A percentile compares a stretch with the other conserved stretches of the same genome.
phyloP scores from a whole-genome alignment of 1,140 invertebrate genomes.

The Copidosoma floridanum region DNA sequence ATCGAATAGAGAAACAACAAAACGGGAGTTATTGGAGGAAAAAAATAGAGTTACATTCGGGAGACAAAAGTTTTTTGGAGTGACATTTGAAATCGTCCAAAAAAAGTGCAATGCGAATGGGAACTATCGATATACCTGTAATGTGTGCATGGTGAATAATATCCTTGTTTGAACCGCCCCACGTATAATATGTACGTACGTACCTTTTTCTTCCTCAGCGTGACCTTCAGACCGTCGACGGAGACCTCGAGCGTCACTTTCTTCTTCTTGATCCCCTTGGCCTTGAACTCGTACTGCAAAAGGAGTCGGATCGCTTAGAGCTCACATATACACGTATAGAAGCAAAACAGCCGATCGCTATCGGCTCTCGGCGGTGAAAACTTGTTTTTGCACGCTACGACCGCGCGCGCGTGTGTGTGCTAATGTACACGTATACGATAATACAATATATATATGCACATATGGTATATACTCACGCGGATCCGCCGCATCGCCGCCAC shows the following conservation, averaged over 20 bases:
- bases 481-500: constrained; percentile 97
- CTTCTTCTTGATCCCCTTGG: constrained; percentile 95
- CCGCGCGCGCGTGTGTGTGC: not conserved
- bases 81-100: too few relatives aligned
- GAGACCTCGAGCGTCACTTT: constrained; percentile 95
- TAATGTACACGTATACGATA: not conserved
- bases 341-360: too few relatives aligned
- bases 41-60: too few relatives aligned
- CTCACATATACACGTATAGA: too few relatives aligned
- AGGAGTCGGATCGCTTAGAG: constrained; percentile 16
- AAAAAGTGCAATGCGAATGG: too few relatives aligned
- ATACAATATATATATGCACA: not conserved
- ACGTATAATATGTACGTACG: constrained; percentile 24
- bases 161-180: too few relatives aligned
- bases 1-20: too few relatives aligned
- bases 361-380: too few relatives aligned
- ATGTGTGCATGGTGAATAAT: too few relatives aligned
- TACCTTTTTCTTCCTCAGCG: constrained; percentile 76
- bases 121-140: too few relatives aligned
- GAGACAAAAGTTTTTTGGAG: too few relatives aligned
- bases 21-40: too few relatives aligned
- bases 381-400: constrained; percentile 17
- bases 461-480: constrained; percentile 70
- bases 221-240: constrained; percentile 89
- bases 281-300: constrained; percentile 96